Evolutionary conservation across 2,113 vertebrate genomes (phyloP).

Genomic region (Balaeniceps rex): DNA sequence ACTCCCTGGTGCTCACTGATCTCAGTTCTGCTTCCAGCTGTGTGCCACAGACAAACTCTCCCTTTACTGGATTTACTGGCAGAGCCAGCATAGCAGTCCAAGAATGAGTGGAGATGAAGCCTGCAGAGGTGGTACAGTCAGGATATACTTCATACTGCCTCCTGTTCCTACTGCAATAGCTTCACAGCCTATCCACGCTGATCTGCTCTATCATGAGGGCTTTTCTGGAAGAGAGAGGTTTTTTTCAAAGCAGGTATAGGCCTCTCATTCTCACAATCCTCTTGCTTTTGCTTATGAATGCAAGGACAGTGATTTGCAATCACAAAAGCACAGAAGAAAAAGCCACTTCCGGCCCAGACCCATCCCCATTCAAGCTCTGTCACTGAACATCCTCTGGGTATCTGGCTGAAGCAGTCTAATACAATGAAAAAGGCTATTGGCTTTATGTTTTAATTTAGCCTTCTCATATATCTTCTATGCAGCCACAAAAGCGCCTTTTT

Average conservation of each 20-base stretch:
- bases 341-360: neutral
- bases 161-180: neutral
- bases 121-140: neutral
- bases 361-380: neutral
- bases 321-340: neutral
- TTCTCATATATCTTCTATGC: neutral
- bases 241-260: neutral
- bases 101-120: neutral
- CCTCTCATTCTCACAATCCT: neutral
- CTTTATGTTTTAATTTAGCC: neutral
- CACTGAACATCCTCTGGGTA: neutral
- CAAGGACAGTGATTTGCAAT: neutral
- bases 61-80: neutral
- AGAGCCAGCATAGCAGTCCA: neutral
- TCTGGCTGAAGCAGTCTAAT: neutral
- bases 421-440: neutral
- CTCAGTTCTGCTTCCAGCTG: neutral
- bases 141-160: neutral
- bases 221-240: neutral
- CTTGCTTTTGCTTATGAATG: neutral
- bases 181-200: neutral
- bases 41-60: neutral
- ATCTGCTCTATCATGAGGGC: neutral
- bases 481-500: constrained; percentile 15
- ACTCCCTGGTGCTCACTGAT: neutral